Percentiles rank a stretch among this genome's conserved stretches.
These are phyloP conservation scores for Chlorodrepanis virens DNA, from an alignment of 2,113 vertebrate species.

Conservation along the genomic window DNA sequence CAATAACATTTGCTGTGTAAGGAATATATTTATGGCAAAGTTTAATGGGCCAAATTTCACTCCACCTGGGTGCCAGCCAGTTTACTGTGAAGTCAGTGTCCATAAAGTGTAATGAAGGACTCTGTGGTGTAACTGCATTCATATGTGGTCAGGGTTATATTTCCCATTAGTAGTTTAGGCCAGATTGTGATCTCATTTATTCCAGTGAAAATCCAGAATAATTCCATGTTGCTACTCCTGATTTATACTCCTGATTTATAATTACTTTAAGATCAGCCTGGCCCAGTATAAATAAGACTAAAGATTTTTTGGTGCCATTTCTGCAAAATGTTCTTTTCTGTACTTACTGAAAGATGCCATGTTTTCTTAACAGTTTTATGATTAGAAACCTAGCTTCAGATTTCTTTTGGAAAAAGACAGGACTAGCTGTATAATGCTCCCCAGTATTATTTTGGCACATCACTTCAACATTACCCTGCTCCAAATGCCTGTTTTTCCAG, in stretches of 20 bases:
- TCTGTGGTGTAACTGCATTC: slow-evolving; percentile 7
- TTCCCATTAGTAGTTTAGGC: slow-evolving; percentile 18
- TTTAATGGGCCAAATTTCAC: slow-evolving; percentile 34
- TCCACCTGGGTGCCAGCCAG: slow-evolving; percentile 31
- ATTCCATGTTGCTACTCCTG: slow-evolving; percentile 5
- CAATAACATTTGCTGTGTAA: slow-evolving; percentile 18
- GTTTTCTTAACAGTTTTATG: background rate
- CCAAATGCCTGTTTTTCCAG: background rate
- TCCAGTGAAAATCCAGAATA: slow-evolving; percentile 44
- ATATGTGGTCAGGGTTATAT: slow-evolving; percentile 9
- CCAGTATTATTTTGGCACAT: background rate
- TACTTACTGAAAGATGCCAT: background rate
- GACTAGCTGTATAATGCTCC: background rate
- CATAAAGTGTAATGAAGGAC: slow-evolving; percentile 52
- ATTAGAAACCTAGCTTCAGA: slow-evolving; percentile 1
- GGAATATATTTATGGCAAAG: slow-evolving; percentile 31
- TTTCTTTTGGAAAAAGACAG: slow-evolving; percentile 16
- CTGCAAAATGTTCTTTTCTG: background rate
- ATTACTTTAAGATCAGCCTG: slow-evolving; percentile 1
- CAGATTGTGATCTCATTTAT: slow-evolving; percentile 62
- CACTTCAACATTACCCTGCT: background rate
- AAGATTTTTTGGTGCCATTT: background rate
- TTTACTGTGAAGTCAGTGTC: slow-evolving; percentile 42
- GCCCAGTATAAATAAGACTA: background rate
- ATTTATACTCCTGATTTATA: background rate